Conservation (phyloP, 1,140 invertebrate genomes). For the Glossosoma conforme region DNA sequence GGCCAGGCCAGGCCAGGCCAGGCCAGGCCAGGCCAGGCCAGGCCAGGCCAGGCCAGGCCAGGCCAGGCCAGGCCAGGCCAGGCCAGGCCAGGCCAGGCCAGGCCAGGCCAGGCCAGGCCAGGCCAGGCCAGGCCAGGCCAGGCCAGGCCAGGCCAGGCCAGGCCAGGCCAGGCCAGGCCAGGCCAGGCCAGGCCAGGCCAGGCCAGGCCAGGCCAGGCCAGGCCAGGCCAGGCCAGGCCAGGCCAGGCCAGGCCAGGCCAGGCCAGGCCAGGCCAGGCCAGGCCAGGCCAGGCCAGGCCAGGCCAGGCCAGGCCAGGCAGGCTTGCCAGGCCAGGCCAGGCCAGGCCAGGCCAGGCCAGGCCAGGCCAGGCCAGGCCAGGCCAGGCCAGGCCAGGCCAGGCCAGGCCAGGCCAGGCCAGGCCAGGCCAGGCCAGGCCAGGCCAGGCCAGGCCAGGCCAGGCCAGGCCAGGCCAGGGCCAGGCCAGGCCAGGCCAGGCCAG, state of each 20-base stretch:
- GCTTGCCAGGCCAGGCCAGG: constrained; percentile 7
- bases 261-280: constrained; percentile 13
- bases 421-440: constrained; percentile 15
- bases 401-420: constrained; percentile 12
- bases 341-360: constrained; percentile 14
- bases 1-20: too few relatives aligned
- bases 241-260: background rate
- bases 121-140: constrained; percentile 10
- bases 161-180: constrained; percentile 12
- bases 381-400: constrained; percentile 11
- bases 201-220: constrained; percentile 10
- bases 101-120: constrained; percentile 12
- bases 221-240: constrained; percentile 1
- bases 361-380: constrained; percentile 11
- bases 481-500: background rate
- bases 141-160: constrained; percentile 15
- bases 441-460: constrained; percentile 12
- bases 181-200: constrained; percentile 9
- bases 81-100: constrained; percentile 13
- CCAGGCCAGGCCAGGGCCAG: too few relatives aligned
- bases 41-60: constrained; percentile 15
- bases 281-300: constrained; percentile 17
- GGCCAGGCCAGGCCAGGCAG: constrained; percentile 14
- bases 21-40: constrained; percentile 19
- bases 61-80: constrained; percentile 5